These are phyloP conservation scores for Agelaius phoeniceus DNA, from an alignment of 2,113 vertebrate genomes.

Conservation along the genomic window DNA sequence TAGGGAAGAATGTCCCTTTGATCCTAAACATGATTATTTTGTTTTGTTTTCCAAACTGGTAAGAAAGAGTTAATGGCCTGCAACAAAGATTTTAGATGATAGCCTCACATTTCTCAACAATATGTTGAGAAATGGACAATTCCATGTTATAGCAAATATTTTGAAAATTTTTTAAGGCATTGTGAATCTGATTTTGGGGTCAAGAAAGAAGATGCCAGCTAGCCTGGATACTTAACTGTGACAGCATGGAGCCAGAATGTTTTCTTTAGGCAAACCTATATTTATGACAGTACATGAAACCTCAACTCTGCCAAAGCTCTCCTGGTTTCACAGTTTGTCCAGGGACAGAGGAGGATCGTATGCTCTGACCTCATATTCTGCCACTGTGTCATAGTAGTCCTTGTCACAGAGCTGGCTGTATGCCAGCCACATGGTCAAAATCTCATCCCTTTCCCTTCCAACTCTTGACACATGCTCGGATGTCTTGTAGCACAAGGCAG, in stretches of 20 bases:
- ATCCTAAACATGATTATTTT: not conserved
- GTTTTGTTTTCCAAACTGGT: not conserved
- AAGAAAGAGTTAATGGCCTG: not conserved
- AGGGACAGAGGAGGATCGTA: not conserved
- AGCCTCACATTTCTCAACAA: not conserved
- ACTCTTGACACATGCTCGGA: not conserved
- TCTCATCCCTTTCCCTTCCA: not conserved
- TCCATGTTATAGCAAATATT: not conserved
- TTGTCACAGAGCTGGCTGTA: not conserved
- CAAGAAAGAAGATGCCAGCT: not conserved
- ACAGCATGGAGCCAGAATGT: not conserved
- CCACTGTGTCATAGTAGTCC: not conserved
- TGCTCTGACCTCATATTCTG: not conserved
- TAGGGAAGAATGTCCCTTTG: not conserved
- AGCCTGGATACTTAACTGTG: not conserved
- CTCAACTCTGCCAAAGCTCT: not conserved
- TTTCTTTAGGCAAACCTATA: not conserved
- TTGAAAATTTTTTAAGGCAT: not conserved
- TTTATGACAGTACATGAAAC: not conserved
- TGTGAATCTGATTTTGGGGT: not conserved
- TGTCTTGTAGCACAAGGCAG: not conserved
- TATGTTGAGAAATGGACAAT: not conserved
- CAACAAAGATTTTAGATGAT: not conserved
- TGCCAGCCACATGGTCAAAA: not conserved
- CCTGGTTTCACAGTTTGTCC: constrained; percentile 14